phyloP scores from a whole-genome alignment of 92 coral and sea anemone species.

The Bergia puertoricense region DNA sequence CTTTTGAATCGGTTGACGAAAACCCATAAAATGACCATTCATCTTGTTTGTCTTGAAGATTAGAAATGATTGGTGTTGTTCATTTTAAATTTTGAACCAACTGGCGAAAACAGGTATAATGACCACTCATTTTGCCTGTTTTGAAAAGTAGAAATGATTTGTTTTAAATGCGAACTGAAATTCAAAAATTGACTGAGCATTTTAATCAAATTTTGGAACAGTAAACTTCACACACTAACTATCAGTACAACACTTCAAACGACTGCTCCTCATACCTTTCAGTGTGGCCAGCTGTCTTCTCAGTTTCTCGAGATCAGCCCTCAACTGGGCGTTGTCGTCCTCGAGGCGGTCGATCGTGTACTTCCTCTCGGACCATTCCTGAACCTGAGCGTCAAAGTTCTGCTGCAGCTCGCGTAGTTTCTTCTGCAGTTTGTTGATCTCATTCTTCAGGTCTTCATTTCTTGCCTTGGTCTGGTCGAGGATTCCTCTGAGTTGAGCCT shows the following conservation, averaged over 20 bases:
- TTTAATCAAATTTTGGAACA: too few species aligned
- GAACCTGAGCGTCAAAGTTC: slow-evolving; percentile 80
- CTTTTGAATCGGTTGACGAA: too few species aligned
- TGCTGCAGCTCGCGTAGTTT: slow-evolving; percentile 91
- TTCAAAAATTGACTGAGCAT: too few species aligned
- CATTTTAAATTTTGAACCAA: too few species aligned
- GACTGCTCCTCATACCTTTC: slow-evolving; percentile 34
- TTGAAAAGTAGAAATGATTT: too few species aligned
- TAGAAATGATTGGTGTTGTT: too few species aligned
- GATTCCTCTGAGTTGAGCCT: slow-evolving; percentile 92
- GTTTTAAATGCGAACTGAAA: too few species aligned
- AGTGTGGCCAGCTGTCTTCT: slow-evolving; percentile 77
- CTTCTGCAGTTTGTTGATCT: slow-evolving; percentile 91
- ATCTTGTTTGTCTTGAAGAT: too few species aligned
- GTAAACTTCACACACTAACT: too few species aligned
- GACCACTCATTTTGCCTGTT: too few species aligned
- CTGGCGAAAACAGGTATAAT: too few species aligned
- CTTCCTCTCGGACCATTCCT: slow-evolving; percentile 89
- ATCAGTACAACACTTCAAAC: background rate
- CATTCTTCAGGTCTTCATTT: slow-evolving; percentile 87
- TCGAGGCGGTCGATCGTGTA: slow-evolving; percentile 93
- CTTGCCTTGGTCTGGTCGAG: slow-evolving; percentile 82
- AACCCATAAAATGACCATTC: too few species aligned
- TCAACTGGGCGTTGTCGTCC: slow-evolving; percentile 69
- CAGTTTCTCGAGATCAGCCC: slow-evolving; percentile 73